phyloP scores from a whole-genome alignment of 2,888 invertebrate genomes.

The Dolichopus griseipennis region DNA sequence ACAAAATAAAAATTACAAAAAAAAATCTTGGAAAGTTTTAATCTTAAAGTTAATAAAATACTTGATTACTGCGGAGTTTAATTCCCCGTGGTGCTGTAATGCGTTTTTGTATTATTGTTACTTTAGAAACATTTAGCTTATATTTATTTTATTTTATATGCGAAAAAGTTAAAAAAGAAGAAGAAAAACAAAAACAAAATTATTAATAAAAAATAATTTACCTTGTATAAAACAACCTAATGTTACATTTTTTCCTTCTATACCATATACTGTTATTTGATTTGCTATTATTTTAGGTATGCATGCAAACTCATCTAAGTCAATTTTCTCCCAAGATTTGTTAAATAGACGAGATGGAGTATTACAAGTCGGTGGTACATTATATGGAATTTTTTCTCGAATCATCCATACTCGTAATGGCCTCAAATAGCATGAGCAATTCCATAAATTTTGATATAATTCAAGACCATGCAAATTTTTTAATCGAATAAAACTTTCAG shows the following conservation, averaged over 20 bases:
- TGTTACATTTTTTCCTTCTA: conserved; percentile 65
- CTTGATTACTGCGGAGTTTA: too few species aligned
- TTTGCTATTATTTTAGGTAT: conserved; percentile 59
- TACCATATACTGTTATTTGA: conserved; percentile 52
- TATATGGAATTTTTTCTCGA: conserved; percentile 65
- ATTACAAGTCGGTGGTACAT: conserved; percentile 60
- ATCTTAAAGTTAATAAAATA: too few species aligned
- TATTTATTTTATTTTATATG: too few species aligned
- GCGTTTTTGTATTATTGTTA: too few species aligned
- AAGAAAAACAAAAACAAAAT: too few species aligned
- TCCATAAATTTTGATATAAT: conserved; percentile 72
- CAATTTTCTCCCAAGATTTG: conserved; percentile 65
- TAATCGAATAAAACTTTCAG: conserved; percentile 58
- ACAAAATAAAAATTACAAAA: too few species aligned
- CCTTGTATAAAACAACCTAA: conserved; percentile 62
- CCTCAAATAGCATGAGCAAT: conserved; percentile 67
- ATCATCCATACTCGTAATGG: conserved; percentile 73
- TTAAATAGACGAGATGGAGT: conserved; percentile 55
- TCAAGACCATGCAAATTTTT: conserved; percentile 65
- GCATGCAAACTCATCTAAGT: conserved; percentile 72
- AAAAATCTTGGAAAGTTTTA: too few species aligned
- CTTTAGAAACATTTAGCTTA: too few species aligned
- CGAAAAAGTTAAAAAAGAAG: too few species aligned
- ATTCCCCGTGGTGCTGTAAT: too few species aligned
- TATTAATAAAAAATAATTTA: conserved; percentile 30